phyloP scores from a whole-genome alignment of 2,113 vertebrate species.

The Macquaria ambigua region DNA sequence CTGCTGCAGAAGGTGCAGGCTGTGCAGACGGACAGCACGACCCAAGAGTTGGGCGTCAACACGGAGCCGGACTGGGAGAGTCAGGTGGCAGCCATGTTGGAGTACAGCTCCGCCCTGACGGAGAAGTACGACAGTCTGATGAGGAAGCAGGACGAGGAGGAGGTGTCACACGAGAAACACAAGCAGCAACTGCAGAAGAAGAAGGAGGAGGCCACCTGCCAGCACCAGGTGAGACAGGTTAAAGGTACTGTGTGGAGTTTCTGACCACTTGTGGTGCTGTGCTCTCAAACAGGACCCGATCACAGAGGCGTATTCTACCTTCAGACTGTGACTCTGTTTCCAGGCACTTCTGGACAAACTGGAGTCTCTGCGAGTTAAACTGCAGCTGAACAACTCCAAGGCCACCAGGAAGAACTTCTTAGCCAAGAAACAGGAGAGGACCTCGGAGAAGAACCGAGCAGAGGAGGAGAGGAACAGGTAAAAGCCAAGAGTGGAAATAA shows the following conservation, averaged over 20 bases:
- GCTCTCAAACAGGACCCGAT: neutral
- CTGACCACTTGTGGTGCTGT: no score
- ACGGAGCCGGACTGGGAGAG: conserved; percentile 71
- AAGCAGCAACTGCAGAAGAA: conserved; percentile 59
- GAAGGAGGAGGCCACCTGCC: conserved; percentile 52
- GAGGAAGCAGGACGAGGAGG: conserved; percentile 50
- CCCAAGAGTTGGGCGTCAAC: conserved; percentile 33
- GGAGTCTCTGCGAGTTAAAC: conserved; percentile 74
- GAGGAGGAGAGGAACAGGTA: conserved; percentile 74
- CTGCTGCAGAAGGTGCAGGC: conserved; percentile 30
- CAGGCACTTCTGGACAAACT: conserved; percentile 74
- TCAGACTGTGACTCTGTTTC: conserved; percentile 7
- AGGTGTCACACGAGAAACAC: conserved; percentile 23
- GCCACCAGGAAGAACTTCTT: conserved; percentile 74
- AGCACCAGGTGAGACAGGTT: conserved; percentile 63
- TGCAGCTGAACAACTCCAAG: conserved; percentile 80
- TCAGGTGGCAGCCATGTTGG: conserved; percentile 45
- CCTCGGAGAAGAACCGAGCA: conserved; percentile 42
- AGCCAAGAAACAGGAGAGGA: conserved; percentile 74
- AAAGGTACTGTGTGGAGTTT: neutral
- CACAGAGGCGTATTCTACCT: neutral
- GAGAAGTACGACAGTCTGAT: conserved; percentile 13
- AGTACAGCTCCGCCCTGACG: conserved; percentile 16
- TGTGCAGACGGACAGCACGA: conserved; percentile 53
- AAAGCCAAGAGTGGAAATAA: neutral